Percentiles rank a stretch among this genome's conserved stretches.
Conservation (phyloP, 2,888 invertebrate genomes). For the Pinctada fucata region DNA sequence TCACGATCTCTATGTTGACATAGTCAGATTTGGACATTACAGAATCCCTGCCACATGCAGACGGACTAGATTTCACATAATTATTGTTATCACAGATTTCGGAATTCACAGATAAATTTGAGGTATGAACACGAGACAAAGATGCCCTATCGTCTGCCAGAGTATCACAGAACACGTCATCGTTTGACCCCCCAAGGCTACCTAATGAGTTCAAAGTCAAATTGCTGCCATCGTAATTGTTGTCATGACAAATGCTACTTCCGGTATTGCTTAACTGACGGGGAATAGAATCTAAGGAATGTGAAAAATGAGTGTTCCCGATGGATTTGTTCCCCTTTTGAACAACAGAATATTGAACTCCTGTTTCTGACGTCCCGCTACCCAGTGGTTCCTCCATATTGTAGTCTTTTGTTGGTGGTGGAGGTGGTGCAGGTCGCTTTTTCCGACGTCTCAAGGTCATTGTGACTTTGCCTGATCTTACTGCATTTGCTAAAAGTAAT, state of each 20-base stretch:
- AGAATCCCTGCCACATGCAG: background rate
- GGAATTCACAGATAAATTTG: background rate
- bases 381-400: background rate
- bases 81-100: constrained; percentile 11
- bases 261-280: constrained; percentile 24
- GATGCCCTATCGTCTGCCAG: background rate
- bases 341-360: no score
- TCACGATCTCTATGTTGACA: constrained; percentile 37
- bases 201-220: constrained; percentile 49
- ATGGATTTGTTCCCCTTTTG: background rate
- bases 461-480: constrained; percentile 60
- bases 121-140: background rate
- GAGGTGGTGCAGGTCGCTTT: constrained; percentile 59
- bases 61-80: background rate
- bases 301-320: background rate
- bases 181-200: constrained; percentile 53
- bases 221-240: constrained; percentile 43
- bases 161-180: constrained; percentile 57
- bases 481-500: constrained; percentile 57
- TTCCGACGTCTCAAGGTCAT: constrained; percentile 64
- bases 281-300: constrained; percentile 28
- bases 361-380: background rate
- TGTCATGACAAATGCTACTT: constrained; percentile 33
- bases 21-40: constrained; percentile 24
- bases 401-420: constrained; percentile 43